Base-by-base conservation (phyloP, 2,888 invertebrate species). In the Metallyticus violacea region DNA sequence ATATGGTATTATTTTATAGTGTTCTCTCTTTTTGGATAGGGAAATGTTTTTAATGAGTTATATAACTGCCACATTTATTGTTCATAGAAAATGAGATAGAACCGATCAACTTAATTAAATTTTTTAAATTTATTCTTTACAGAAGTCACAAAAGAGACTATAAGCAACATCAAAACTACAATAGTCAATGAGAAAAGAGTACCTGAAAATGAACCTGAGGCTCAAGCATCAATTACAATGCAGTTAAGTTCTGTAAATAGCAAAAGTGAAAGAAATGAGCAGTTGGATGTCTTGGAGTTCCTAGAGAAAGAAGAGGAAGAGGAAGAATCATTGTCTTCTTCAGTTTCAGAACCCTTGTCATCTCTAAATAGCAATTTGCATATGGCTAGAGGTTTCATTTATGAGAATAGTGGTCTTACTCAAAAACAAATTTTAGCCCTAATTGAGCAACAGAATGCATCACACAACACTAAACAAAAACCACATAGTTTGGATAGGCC, bases 371-470 rank as follows among this genome's bases (percentile, higher is more conserved):
- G 22, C 2, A 2, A 79, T 6, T 77, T 87, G 6, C 81, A 87
- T 89, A 91, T 95, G 90, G 87, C 87, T 2, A 93, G 95, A 90
- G 93, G 93, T 77, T 97, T 96, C 89, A 96, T 97, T 93, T 93
- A 95, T 90, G 96, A 97, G 91, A 95, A 96, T 89, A 96, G 94
- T 89, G 96, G 95, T 88, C 93, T 97, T 89, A 95, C 96, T 82
- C 94, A 95, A 88, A 94, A 93, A 88, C 95, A 96, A 90, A 95
- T 97, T 88, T 91, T 91, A 0, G 88, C 90, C 28, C 88, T 93
- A 40, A 91, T 93, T 2, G 90, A 92, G 81, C 90, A 91, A 85
- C 90, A 89, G 29, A 91, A 89, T 30, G 27, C n/a, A 81, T 22
- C 81, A 26, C 82, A 82, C 9, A 9, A 40, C 9, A 29, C n/a